Conservation (phyloP, 2,113 vertebrate genomes). For the Odocoileus virginianus region DNA sequence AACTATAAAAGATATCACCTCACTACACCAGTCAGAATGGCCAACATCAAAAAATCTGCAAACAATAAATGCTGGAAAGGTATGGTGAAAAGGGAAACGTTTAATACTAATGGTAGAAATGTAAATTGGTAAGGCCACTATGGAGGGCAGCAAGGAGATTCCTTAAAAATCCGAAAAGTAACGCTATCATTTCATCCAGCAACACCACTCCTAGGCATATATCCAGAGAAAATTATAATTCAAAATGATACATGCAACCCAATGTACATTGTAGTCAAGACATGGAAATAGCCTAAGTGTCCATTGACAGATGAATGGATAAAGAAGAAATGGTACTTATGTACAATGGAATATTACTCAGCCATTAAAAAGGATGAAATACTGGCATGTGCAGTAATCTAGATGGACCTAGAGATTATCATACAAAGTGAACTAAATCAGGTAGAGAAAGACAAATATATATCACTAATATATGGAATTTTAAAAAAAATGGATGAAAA, state of each 20-base stretch:
- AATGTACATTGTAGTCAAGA: background rate
- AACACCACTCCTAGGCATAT: background rate
- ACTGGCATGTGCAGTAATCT: background rate
- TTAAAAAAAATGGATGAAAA: background rate
- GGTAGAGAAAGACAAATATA: background rate
- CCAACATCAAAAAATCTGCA: background rate
- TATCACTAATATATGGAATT: background rate
- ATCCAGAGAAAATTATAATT: background rate
- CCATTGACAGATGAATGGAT: background rate
- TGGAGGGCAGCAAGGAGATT: background rate
- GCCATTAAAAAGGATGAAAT: background rate
- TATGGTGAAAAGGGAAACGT: background rate
- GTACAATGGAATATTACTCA: background rate
- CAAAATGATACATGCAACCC: background rate
- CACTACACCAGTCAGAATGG: background rate
- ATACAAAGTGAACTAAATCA: background rate
- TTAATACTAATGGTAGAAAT: background rate
- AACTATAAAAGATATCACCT: background rate
- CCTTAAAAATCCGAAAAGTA: background rate
- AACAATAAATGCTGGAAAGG: background rate
- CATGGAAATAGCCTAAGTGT: background rate
- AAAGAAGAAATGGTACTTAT: background rate
- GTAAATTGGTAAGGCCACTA: background rate
- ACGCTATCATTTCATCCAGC: background rate
- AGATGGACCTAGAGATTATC: background rate